A percentile compares a stretch with the other conserved stretches of the same genome.
phyloP scores from a whole-genome alignment of 1,140 invertebrate species.

The Trichonephila clavata region DNA sequence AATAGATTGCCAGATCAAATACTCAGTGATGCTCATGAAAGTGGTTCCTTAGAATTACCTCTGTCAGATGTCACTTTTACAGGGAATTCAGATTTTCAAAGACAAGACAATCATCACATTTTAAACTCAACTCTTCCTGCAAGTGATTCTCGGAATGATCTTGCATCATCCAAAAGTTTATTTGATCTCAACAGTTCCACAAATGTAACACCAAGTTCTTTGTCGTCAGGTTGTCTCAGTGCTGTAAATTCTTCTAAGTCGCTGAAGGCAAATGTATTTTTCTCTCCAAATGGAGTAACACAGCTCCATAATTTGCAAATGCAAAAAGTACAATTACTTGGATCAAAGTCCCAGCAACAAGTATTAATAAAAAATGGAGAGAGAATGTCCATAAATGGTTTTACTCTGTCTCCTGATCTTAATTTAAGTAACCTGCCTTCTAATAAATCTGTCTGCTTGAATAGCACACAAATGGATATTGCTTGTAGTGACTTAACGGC shows the following conservation, averaged over 20 bases:
- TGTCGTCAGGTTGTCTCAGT: constrained; percentile 71
- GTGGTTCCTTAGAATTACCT: constrained; percentile 37
- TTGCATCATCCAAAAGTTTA: background rate
- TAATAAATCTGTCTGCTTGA: background rate
- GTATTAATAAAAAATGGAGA: background rate
- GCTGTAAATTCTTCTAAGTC: constrained; percentile 50
- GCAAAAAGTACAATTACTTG: constrained; percentile 47
- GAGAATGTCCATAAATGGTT: constrained; percentile 16
- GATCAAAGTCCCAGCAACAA: background rate
- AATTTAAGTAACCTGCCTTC: constrained; percentile 22
- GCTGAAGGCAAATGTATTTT: background rate
- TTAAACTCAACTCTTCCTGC: constrained; percentile 1
- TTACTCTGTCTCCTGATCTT: constrained; percentile 30
- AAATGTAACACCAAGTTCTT: constrained; percentile 63
- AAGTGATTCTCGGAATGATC: constrained; percentile 5
- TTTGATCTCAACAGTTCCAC: constrained; percentile 72
- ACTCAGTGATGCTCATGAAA: constrained; percentile 61
- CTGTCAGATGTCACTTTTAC: constrained; percentile 40
- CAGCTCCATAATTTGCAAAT: constrained; percentile 59
- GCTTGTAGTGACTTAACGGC: background rate
- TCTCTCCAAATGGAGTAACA: background rate
- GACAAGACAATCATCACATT: background rate
- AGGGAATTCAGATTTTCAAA: constrained; percentile 38
- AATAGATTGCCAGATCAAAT: constrained; percentile 61
- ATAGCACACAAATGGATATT: background rate